These are phyloP conservation scores for Acromyrmex echinatior DNA, from an alignment of 1,140 invertebrate genomes.

Conservation along the genomic window DNA sequence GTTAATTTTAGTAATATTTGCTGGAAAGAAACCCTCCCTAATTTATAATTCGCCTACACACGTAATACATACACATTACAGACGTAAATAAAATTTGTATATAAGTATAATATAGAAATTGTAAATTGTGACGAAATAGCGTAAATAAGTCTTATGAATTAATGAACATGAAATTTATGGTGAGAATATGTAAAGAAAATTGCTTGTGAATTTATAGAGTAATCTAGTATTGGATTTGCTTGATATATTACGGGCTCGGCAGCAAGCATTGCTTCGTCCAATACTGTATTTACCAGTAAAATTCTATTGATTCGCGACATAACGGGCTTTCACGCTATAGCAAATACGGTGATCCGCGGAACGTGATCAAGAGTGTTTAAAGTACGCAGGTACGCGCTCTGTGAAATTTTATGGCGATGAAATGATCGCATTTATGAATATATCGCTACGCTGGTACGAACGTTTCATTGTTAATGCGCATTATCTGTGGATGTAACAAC, in stretches of 20 bases:
- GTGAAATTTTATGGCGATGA: conserved; percentile 27
- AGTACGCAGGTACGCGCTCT: background rate
- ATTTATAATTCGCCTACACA: no score
- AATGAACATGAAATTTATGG: background rate
- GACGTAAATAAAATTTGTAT: no score
- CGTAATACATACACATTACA: background rate
- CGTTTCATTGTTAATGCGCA: conserved; percentile 16
- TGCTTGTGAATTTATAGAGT: background rate
- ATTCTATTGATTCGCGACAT: conserved; percentile 23
- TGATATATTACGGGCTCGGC: background rate
- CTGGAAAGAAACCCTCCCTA: background rate
- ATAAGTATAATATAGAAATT: background rate
- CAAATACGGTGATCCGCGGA: conserved; percentile 16
- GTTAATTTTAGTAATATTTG: background rate
- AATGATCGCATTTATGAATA: conserved; percentile 21
- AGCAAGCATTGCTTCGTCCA: conserved; percentile 1
- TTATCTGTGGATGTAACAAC: background rate
- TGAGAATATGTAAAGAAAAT: background rate
- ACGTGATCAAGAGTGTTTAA: conserved; percentile 38
- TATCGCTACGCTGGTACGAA: background rate
- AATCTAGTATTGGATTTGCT: background rate
- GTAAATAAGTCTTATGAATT: background rate
- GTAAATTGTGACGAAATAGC: background rate
- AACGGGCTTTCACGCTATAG: background rate
- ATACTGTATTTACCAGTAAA: conserved; percentile 15